A percentile compares a stretch with the other conserved stretches of the same genome.
Conservation (phyloP, 2,113 vertebrate genomes). For the Mirza zaza region DNA sequence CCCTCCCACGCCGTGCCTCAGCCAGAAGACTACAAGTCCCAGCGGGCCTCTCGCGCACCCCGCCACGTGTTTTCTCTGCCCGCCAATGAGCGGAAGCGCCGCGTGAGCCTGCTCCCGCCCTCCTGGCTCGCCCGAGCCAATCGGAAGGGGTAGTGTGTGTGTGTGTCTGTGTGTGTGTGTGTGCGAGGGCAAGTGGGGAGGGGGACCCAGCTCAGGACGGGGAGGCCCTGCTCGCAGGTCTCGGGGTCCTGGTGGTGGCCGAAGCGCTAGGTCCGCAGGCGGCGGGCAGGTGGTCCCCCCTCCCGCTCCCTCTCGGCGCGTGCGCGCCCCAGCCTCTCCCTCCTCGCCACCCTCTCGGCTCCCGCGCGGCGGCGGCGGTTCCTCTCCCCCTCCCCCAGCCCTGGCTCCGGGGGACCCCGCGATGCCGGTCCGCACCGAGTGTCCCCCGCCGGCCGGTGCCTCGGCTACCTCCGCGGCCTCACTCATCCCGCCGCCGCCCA, state of each 20-base stretch:
- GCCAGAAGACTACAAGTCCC: slow-evolving; percentile 74
- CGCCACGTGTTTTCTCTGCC: slow-evolving; percentile 56
- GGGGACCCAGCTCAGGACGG: slow-evolving; percentile 44
- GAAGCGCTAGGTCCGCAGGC: slow-evolving; percentile 41
- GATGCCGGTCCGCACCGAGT: slow-evolving; percentile 94
- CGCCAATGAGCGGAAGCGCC: slow-evolving; percentile 68
- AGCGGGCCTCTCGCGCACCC: not conserved
- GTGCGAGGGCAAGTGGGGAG: slow-evolving; percentile 59
- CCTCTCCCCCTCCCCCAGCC: slow-evolving; percentile 28
- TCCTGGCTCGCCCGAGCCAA: slow-evolving; percentile 46
- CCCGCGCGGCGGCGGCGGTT: slow-evolving; percentile 72
- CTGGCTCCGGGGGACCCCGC: slow-evolving; percentile 86
- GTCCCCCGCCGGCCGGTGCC: slow-evolving; percentile 80
- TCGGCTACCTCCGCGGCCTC: slow-evolving; percentile 89
- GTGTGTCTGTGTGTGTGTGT: slow-evolving; percentile 48
- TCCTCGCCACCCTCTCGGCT: slow-evolving; percentile 51
- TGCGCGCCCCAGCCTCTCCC: slow-evolving; percentile 65
- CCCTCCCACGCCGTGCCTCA: not conserved
- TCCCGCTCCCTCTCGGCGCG: slow-evolving; percentile 55
- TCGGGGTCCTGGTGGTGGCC: slow-evolving; percentile 56
- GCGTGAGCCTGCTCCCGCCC: slow-evolving; percentile 7
- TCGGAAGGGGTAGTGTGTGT: slow-evolving; percentile 58
- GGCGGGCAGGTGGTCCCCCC: slow-evolving; percentile 50
- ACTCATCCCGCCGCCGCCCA: slow-evolving; percentile 93
- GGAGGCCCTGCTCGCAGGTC: slow-evolving; percentile 66